Evolutionary conservation across 2,888 invertebrate genomes (phyloP).

Genomic region (Zygothrica quintamaculata): DNA sequence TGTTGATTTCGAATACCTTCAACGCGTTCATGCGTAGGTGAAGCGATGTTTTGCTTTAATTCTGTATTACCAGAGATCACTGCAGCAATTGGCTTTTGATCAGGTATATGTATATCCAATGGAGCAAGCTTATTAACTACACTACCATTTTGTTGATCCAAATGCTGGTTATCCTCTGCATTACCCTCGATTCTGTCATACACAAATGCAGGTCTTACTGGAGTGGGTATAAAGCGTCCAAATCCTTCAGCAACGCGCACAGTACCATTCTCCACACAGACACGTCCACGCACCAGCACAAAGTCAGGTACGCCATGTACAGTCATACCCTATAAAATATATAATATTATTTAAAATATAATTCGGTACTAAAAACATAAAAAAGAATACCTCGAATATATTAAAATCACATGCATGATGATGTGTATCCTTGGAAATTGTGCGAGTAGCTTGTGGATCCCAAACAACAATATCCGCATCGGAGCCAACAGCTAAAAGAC

Average conservation of each 20-base stretch:
- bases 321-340: conserved; percentile 88
- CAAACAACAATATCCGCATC: conserved; percentile 99
- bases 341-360: background rate
- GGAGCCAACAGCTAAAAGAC: conserved; percentile 88
- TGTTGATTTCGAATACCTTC: conserved; percentile 92
- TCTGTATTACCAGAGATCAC: conserved; percentile 65
- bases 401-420: conserved; percentile 97
- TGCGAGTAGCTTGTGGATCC: conserved; percentile 94
- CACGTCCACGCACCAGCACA: conserved; percentile 95
- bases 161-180: too few relatives aligned
- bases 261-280: conserved; percentile 96
- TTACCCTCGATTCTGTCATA: conserved; percentile 86
- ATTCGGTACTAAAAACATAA: too few relatives aligned
- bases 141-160: conserved; percentile 57
- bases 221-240: conserved; percentile 94
- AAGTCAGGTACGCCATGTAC: conserved; percentile 96
- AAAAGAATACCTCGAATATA: conserved; percentile 94
- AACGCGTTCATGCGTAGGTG: conserved; percentile 89
- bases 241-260: conserved; percentile 94
- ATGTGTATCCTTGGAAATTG: conserved; percentile 96
- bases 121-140: conserved; percentile 71
- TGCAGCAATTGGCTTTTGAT: conserved; percentile 71
- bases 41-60: conserved; percentile 84
- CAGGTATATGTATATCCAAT: conserved; percentile 81
- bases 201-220: conserved; percentile 90